These are phyloP conservation scores for Nomada hirtipes DNA, from an alignment of 2,888 invertebrate species.

Conservation along the genomic window DNA sequence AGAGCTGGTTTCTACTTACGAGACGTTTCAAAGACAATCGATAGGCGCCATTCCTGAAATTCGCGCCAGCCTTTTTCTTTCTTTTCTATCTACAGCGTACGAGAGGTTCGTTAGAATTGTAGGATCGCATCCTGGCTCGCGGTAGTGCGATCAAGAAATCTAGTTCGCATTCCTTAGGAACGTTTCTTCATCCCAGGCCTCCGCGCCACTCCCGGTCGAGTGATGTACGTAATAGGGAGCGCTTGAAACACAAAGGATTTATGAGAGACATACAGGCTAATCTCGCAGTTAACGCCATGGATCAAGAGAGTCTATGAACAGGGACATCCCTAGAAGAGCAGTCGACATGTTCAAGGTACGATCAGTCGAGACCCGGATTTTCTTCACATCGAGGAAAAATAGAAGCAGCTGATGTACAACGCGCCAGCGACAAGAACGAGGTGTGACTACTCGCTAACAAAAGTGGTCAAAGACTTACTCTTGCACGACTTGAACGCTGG, in stretches of 20 bases:
- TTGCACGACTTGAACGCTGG: slow-evolving; percentile 78
- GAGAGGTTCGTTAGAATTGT: slow-evolving; percentile 72
- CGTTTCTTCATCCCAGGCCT: slow-evolving; percentile 76
- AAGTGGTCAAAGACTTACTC: slow-evolving; percentile 77
- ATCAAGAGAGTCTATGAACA: slow-evolving; percentile 76
- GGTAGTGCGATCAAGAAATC: slow-evolving; percentile 76
- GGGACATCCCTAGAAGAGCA: slow-evolving; percentile 76
- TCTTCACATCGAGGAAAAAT: slow-evolving; percentile 50
- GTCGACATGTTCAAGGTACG: slow-evolving; percentile 75
- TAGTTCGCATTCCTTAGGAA: slow-evolving; percentile 76
- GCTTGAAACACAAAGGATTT: slow-evolving; percentile 77
- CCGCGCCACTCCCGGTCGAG: slow-evolving; percentile 77
- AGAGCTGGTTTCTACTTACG: slow-evolving; percentile 75
- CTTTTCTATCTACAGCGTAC: slow-evolving; percentile 72
- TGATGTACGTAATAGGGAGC: slow-evolving; percentile 76
- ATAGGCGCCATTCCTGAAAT: slow-evolving; percentile 72
- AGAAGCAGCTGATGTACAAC: slow-evolving; percentile 62
- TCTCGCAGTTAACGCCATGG: slow-evolving; percentile 77
- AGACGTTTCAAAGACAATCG: slow-evolving; percentile 73
- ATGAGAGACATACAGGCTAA: slow-evolving; percentile 74
- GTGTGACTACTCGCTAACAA: slow-evolving; percentile 75
- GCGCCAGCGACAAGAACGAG: slow-evolving; percentile 72
- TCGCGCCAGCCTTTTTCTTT: slow-evolving; percentile 68
- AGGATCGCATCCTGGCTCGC: slow-evolving; percentile 74
- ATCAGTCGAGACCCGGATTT: slow-evolving; percentile 72